Evolutionary conservation across 1,140 invertebrate genomes (phyloP), one percentile per base, ranked within the genome.

Genomic region (Cydia splendana): DNA sequence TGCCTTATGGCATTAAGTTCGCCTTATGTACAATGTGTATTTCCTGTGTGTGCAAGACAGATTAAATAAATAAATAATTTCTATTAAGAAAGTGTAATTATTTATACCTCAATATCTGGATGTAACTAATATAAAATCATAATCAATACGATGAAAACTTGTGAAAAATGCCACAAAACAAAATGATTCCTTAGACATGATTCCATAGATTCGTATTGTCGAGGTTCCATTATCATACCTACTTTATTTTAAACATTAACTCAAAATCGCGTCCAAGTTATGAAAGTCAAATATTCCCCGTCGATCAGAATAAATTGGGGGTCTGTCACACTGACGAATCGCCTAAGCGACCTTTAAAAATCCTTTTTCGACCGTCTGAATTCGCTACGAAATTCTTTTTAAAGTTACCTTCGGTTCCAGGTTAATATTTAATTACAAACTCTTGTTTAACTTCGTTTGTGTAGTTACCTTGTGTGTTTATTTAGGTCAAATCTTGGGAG

Each of bases 181-280:
- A 48, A 48, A 48, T 13, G 13, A 15, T 48, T 48, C 10, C 45
- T 13, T 13, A 53, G n/a, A n/a, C n/a, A 48, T 13, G 13, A 15
- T 48, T 48, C 10, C 45, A 3, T 13, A 53, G 51, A n/a, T n/a
- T n/a, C 5, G 51, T n/a, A 53, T 62, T 20, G 7, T 62, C 20
- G 20, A 62, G 20, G 57, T 62, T 6, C 20, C 57, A 62, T n/a
- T 62, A n/a, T 57, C 20, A 57, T 57, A 18, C 13, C 45, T 34
- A 34, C 24, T n/a, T 69, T 34, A 34, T 71, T 71, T 71, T 20
- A 71, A 71, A 45, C 9, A 71, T 71, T 34, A 69, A 69, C 65
- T 69, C 30, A 71, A 71, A 71, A 38, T 71, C 13, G 6, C 28
- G 12, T 67, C 15, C 67, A 71, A 71, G 30, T 71, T 71, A 38